Evolutionary conservation across 1,140 invertebrate genomes (phyloP).

Genomic region (Aleiodes sp.): DNA sequence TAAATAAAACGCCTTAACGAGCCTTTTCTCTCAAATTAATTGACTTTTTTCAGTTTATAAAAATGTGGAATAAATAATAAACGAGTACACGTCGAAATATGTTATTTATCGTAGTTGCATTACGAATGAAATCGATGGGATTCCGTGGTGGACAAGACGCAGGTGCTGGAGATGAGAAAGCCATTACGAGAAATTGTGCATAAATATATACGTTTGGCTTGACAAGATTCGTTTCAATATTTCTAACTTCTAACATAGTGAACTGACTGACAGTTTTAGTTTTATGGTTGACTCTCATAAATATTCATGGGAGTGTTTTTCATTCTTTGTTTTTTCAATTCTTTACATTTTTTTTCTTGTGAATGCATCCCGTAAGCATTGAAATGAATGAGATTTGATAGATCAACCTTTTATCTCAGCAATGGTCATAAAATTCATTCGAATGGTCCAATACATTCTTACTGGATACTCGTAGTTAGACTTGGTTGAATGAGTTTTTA

Average conservation of each 20-base stretch:
- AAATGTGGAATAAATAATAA: slow-evolving; percentile 31
- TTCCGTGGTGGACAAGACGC: slow-evolving; percentile 25
- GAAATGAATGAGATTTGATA: too few relatives aligned
- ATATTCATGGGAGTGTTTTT: too few relatives aligned
- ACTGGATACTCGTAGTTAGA: neutral
- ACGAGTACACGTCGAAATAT: slow-evolving; percentile 17
- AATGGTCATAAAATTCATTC: neutral
- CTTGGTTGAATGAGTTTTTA: slow-evolving; percentile 3
- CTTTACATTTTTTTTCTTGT: too few relatives aligned
- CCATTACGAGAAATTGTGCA: slow-evolving; percentile 35
- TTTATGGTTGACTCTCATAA: too few relatives aligned
- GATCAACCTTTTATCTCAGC: neutral
- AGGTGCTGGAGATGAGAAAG: slow-evolving; percentile 35
- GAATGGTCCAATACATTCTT: neutral
- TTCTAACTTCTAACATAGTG: too few relatives aligned
- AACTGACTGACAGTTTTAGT: too few relatives aligned
- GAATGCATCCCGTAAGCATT: too few relatives aligned
- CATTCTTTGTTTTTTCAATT: too few relatives aligned
- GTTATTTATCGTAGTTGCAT: slow-evolving; percentile 32
- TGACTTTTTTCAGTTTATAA: neutral
- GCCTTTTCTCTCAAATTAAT: neutral
- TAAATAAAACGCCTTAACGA: neutral
- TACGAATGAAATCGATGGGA: slow-evolving; percentile 28
- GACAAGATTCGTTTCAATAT: neutral
- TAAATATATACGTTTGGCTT: slow-evolving; percentile 22